Percentiles rank a stretch among this genome's conserved stretches.
These are phyloP conservation scores for Apaloderma vittatum DNA, from an alignment of 2,113 vertebrate genomes.

Conservation along the genomic window DNA sequence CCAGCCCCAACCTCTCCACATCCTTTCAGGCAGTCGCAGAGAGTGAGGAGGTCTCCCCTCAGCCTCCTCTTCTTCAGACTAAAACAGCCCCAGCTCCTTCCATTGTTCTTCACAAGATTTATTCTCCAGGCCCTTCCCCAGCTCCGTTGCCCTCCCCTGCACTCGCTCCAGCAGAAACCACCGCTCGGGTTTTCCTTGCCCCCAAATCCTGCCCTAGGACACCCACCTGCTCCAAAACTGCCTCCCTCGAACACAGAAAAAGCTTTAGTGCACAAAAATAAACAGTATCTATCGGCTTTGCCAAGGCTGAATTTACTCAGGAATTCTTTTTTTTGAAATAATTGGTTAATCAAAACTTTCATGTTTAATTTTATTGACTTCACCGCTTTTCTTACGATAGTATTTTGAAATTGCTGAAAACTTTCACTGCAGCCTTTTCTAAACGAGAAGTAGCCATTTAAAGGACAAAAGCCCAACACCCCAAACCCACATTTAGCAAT, in stretches of 20 bases:
- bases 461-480: background rate
- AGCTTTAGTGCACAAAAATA: background rate
- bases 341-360: background rate
- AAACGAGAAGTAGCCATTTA: background rate
- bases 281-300: background rate
- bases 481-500: accelerated
- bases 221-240: background rate
- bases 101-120: too few relatives aligned
- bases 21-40: too few relatives aligned
- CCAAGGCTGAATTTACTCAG: background rate
- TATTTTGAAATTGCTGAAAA: background rate
- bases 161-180: background rate
- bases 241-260: background rate
- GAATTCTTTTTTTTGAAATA: background rate
- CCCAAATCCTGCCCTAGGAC: background rate
- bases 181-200: accelerated
- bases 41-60: too few relatives aligned
- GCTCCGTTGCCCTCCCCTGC: too few relatives aligned
- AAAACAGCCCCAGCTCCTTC: too few relatives aligned
- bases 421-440: background rate
- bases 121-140: too few relatives aligned
- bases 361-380: background rate
- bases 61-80: too few relatives aligned
- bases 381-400: background rate
- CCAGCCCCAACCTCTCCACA: too few relatives aligned